Conservation (phyloP, 2,797 vertebrate species). For the Anableps anableps region DNA sequence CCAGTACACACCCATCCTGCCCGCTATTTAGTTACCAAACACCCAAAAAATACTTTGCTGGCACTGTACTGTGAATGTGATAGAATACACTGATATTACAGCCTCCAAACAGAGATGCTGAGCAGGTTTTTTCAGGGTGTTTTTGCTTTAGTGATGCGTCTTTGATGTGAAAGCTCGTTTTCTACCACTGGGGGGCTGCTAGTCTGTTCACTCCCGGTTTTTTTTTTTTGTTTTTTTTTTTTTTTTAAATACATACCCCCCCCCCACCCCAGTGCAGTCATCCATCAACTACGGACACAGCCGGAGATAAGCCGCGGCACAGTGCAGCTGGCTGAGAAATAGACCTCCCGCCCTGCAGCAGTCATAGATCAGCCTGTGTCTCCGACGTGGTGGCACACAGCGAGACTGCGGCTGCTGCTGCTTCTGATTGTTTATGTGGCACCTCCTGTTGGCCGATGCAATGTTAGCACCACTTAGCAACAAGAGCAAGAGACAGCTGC, state of each 20-base stretch:
- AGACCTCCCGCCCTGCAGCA: constrained; percentile 68
- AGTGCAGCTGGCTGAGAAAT: constrained; percentile 69
- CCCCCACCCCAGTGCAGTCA: constrained; percentile 46
- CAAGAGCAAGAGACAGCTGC: constrained; percentile 22
- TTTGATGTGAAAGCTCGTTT: constrained; percentile 52
- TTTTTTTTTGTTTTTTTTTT: not conserved
- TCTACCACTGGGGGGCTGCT: constrained; percentile 72
- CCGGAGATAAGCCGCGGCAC: constrained; percentile 75
- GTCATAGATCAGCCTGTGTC: constrained; percentile 71
- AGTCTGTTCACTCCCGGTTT: constrained; percentile 14
- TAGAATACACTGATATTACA: constrained; percentile 45
- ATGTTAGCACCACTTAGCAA: constrained; percentile 62
- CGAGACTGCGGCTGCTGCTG: constrained; percentile 34
- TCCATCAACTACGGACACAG: constrained; percentile 78
- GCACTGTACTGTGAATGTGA: constrained; percentile 37
- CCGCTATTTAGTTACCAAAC: constrained; percentile 69
- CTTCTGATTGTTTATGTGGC: constrained; percentile 66
- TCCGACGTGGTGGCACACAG: constrained; percentile 55
- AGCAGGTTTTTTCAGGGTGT: constrained; percentile 3
- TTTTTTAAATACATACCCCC: not conserved
- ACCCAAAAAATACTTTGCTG: constrained; percentile 52
- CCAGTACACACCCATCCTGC: constrained; percentile 76
- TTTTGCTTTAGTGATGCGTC: constrained; percentile 17
- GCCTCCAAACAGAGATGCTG: constrained; percentile 27
- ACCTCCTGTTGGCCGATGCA: constrained; percentile 72